A percentile compares a stretch with the other conserved stretches of the same genome.
Conservation (phyloP, 2,888 invertebrate genomes). For the Selenia dentaria region DNA sequence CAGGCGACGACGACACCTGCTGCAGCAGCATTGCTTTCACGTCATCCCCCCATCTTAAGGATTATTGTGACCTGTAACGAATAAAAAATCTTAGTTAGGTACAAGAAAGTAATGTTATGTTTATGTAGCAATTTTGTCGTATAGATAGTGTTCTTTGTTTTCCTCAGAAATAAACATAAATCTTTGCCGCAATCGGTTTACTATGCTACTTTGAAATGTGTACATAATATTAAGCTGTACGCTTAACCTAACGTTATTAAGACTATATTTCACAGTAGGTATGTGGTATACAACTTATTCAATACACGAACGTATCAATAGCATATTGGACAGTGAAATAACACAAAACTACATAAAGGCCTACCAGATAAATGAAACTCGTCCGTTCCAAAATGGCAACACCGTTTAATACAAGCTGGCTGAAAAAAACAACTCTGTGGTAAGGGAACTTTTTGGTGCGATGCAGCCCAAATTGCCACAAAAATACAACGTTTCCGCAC, state of each 20-base stretch:
- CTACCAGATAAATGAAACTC: constrained; percentile 49
- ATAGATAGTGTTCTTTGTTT: too few relatives aligned
- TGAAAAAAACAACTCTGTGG: constrained; percentile 65
- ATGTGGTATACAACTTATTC: neutral
- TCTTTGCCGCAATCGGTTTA: neutral
- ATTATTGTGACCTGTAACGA: constrained; percentile 56
- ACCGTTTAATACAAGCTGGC: constrained; percentile 76
- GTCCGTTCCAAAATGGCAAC: constrained; percentile 67
- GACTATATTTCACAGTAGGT: neutral
- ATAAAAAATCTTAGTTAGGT: too few relatives aligned
- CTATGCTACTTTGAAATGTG: neutral
- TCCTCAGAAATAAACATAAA: too few relatives aligned
- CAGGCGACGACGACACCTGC: constrained; percentile 78
- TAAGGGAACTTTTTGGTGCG: constrained; percentile 31
- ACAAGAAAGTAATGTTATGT: too few relatives aligned
- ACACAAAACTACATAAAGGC: too few relatives aligned
- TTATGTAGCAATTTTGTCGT: too few relatives aligned
- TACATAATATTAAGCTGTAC: neutral
- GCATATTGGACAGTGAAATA: constrained; percentile 23
- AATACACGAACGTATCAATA: neutral
- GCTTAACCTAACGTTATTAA: neutral
- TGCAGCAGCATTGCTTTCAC: constrained; percentile 80
- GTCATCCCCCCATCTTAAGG: constrained; percentile 69
- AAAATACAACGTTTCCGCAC: constrained; percentile 64
- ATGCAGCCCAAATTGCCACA: constrained; percentile 63